Base-by-base conservation (phyloP, 2,888 invertebrate species). In the Meiosimyza platycephala region DNA sequence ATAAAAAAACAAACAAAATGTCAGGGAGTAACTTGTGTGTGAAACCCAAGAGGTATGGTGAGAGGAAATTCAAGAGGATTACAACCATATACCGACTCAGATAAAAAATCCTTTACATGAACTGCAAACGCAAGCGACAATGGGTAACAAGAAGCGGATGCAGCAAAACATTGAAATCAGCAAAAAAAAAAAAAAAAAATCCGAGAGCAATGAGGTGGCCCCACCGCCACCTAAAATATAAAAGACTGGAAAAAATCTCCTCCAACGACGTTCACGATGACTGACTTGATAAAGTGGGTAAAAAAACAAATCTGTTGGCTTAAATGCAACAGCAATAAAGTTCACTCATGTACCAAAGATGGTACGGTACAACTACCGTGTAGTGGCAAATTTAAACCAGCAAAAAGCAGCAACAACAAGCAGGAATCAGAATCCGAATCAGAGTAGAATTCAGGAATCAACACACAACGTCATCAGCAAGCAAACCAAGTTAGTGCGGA, bases 401-500 rank as follows among this genome's bases (percentile, higher is more conserved):
- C 9, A 40, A 51, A 28, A 18, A 62, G 11, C 62, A 70, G 13
- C 60, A 71, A 54, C 64, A 57, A 47, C 57, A 51, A 40, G 51
- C 51, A 62, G 60, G 40, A 70, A 22, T 57, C 63, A 65, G 55
- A 16, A 33, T 54, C 47, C 13, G 63, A 52, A 33, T 54, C 54
- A 18, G 63, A 52, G 22, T 15, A 48, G 59, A 28, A 22, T 60
- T 48, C 67, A 66, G 72, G 71, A 71, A 72, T 69, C 59, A 71
- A 60, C 57, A 69, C 65, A 67, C 50, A 22, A 50, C 69, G 60
- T 67, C 73, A 76, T 74, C 76, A 76, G 72, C 72, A 76, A 78
- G 79, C 79, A 81, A 80, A 80, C 80, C 80, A 77, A 80, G 79
- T 78, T 79, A 77, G 80, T 79, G 78, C 76, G 80, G 81, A 81